Percentiles rank a stretch among this genome's conserved stretches.
Evolutionary conservation across 2,797 vertebrate genomes (phyloP).

Genomic region (Molothrus ater): DNA sequence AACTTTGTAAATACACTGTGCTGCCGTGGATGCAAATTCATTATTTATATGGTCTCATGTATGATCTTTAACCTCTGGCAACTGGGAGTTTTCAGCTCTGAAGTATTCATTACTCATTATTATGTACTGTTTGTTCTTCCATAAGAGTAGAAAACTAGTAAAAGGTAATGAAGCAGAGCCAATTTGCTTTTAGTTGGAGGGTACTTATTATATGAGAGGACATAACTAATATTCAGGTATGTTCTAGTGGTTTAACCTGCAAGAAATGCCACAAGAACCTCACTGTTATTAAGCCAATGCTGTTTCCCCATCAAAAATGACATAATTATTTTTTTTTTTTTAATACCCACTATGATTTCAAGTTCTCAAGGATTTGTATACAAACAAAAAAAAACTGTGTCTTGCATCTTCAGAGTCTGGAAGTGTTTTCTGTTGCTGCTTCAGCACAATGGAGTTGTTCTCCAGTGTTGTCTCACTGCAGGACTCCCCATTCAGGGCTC

Average conservation of each 20-base stretch:
- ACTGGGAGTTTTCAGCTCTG: not conserved
- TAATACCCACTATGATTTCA: not conserved
- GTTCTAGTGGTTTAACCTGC: not conserved
- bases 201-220: not conserved
- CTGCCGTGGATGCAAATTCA: not conserved
- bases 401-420: not conserved
- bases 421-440: not conserved
- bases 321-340: not conserved
- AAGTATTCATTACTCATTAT: constrained; percentile 31
- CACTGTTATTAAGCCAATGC: not conserved
- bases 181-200: not conserved
- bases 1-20: not conserved
- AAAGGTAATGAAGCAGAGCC: constrained; percentile 46
- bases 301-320: not conserved
- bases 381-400: not conserved
- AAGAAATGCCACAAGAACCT: not conserved
- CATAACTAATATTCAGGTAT: constrained; percentile 15
- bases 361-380: not conserved
- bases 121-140: constrained; percentile 35
- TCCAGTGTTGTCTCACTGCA: not conserved
- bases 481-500: not conserved
- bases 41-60: not conserved
- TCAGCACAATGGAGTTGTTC: not conserved
- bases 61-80: not conserved
- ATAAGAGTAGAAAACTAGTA: not conserved